Base-by-base conservation (phyloP, 2,888 invertebrate genomes). In the Omphaloscelis lunosa region DNA sequence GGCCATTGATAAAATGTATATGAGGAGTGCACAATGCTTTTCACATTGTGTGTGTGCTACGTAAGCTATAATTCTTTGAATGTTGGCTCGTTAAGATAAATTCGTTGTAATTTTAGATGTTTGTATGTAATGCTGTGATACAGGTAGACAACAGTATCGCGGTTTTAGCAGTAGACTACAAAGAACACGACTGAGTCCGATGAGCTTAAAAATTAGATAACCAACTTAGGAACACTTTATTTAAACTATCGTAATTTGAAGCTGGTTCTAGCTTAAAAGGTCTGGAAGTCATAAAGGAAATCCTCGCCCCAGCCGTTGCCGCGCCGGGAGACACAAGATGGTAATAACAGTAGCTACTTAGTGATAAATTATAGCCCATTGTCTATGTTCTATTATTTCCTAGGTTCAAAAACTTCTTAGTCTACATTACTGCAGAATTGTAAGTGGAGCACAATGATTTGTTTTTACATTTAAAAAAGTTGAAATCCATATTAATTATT, bases 1-100 rank as follows among this genome's bases (percentile, higher is more conserved):
- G 79, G 67, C 67, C 39, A 73, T 39, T 45, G 51, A 67, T 78
- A 72, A 67, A 72, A 77, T 65, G 11, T 58, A 72, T 62, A 69
- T 66, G 41, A 61, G 20, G 1, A 45, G 72, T 65, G 15, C 39
- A 78, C 66, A 67, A 73, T 70, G n/a, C 9, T n/a, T 51, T 58
- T 71, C 11, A 34, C 17, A 27, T 29, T 27, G 12, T 5, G 8
- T 17, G 62, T 39, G n/a, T 48, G 20, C 45, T 15, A 41, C 15
- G 20, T 29, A 39, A 17, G 15, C 0, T 11, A 15, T 51, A 23
- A 29, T 20, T 34, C 0, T 15, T 63, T 63, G 17, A 51, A 34
- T 34, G 23, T 63, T 3, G 48, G 2, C 15, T 71, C 2, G 1
- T 7, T 23, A 61, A 15, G 0, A 51, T 4, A 68, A 15, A 45